Percentiles rank a stretch among this genome's conserved stretches.
Conservation (phyloP, 2,113 vertebrate species). For the Mustelus asterias region DNA sequence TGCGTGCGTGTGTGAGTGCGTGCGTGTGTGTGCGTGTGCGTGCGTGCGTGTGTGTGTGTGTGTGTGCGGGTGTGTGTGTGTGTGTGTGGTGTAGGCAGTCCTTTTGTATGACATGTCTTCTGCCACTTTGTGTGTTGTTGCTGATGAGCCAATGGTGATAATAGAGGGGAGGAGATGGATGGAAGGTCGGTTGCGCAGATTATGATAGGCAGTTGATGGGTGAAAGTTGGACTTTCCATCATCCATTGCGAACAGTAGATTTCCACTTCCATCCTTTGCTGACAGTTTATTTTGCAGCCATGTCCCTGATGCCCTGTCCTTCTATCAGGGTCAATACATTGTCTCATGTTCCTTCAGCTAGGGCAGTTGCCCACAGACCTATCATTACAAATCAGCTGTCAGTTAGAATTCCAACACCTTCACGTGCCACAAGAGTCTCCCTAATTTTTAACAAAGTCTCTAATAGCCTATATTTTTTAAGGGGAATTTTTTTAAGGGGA, state of each 20-base stretch:
- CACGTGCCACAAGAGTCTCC: neutral
- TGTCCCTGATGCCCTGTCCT: neutral
- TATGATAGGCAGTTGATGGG: neutral
- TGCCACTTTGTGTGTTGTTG: neutral
- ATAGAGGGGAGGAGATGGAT: neutral
- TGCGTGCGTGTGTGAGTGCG: too few relatives aligned
- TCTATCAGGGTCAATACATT: constrained; percentile 7
- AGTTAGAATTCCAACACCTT: neutral
- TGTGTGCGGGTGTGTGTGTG: too few relatives aligned
- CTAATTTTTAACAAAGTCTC: neutral
- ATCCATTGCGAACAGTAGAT: neutral
- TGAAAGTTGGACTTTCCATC: constrained; percentile 16
- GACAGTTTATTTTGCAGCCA: neutral
- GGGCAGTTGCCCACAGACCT: neutral
- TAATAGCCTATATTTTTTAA: neutral
- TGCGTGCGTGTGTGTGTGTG: too few relatives aligned
- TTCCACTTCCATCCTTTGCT: neutral
- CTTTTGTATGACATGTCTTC: neutral
- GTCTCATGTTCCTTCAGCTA: neutral
- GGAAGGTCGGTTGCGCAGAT: neutral
- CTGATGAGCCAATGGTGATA: neutral
- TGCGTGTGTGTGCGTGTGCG: too few relatives aligned
- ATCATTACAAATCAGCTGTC: neutral
- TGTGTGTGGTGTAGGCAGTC: too few relatives aligned
- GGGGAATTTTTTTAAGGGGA: too few relatives aligned